Percentiles rank a stretch among this genome's conserved stretches.
Evolutionary conservation across 1,140 invertebrate species (phyloP).

Genomic region (Mactra quadrangularis): DNA sequence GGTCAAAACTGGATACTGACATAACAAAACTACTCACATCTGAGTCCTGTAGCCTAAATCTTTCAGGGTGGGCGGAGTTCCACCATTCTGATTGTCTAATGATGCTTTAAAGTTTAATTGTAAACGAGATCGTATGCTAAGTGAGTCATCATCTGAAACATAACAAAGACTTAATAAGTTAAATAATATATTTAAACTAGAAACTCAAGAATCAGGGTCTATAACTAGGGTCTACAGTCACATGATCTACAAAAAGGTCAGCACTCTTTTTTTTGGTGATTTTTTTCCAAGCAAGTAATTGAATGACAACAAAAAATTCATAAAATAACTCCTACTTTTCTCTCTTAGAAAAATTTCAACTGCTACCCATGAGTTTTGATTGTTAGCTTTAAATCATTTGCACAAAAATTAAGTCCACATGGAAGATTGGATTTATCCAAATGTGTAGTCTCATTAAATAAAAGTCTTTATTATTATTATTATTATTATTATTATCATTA

Average conservation of each 20-base stretch:
- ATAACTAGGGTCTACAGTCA: background rate
- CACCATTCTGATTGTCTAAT: conserved; percentile 29
- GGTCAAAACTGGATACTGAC: too few species aligned
- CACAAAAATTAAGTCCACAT: too few species aligned
- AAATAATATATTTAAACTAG: background rate
- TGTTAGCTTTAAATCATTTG: too few species aligned
- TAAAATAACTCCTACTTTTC: too few species aligned
- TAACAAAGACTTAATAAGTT: background rate
- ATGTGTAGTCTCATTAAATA: too few species aligned
- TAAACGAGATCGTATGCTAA: conserved; percentile 24
- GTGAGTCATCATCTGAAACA: conserved; percentile 13
- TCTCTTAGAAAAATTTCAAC: too few species aligned
- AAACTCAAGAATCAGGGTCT: background rate
- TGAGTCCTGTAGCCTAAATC: conserved; percentile 39
- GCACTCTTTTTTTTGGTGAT: background rate
- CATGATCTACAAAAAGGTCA: too few species aligned
- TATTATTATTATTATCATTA: too few species aligned
- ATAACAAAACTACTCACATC: conserved; percentile 45
- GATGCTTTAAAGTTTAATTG: conserved; percentile 42
- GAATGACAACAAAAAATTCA: too few species aligned
- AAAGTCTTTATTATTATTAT: too few species aligned
- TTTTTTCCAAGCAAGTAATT: background rate
- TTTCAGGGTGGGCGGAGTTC: conserved; percentile 28
- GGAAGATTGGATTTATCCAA: too few species aligned
- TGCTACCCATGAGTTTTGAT: too few species aligned